These are phyloP conservation scores for Diogma glabrata DNA, from an alignment of 2,888 invertebrate species.

Conservation along the genomic window DNA sequence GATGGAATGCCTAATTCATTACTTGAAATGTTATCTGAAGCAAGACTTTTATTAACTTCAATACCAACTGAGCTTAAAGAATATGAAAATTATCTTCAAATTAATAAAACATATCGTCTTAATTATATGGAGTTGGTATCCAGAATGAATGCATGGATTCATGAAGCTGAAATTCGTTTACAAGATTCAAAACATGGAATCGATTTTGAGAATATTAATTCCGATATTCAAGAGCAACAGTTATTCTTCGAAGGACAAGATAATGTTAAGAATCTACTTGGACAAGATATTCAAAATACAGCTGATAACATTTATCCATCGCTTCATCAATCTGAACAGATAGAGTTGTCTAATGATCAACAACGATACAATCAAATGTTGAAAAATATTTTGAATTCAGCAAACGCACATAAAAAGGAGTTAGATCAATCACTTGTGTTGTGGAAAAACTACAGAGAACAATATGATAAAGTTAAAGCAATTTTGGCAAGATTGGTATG, in stretches of 20 bases:
- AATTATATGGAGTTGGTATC: conserved; percentile 66
- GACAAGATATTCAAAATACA: conserved; percentile 68
- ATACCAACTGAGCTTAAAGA: conserved; percentile 72
- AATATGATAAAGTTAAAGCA: conserved; percentile 63
- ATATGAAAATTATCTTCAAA: conserved; percentile 65
- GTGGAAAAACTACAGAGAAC: conserved; percentile 74
- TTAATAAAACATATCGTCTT: conserved; percentile 62
- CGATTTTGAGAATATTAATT: conserved; percentile 73
- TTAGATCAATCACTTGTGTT: conserved; percentile 72
- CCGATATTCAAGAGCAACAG: conserved; percentile 78
- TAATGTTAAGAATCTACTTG: conserved; percentile 65
- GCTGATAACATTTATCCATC: conserved; percentile 86
- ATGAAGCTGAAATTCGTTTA: conserved; percentile 66
- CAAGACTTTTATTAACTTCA: conserved; percentile 62
- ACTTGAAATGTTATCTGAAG: conserved; percentile 75
- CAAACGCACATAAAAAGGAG: conserved; percentile 66
- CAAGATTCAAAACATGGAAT: conserved; percentile 72
- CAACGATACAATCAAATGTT: conserved; percentile 69
- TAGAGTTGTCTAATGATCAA: conserved; percentile 69
- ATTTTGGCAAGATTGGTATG: conserved; percentile 64
- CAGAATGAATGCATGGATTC: conserved; percentile 71
- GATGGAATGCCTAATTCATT: conserved; percentile 69
- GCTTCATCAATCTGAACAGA: conserved; percentile 65
- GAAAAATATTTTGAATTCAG: conserved; percentile 71
- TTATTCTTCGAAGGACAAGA: conserved; percentile 71